Conservation (phyloP, 2,797 vertebrate genomes). For the Macropus fuliginosus region DNA sequence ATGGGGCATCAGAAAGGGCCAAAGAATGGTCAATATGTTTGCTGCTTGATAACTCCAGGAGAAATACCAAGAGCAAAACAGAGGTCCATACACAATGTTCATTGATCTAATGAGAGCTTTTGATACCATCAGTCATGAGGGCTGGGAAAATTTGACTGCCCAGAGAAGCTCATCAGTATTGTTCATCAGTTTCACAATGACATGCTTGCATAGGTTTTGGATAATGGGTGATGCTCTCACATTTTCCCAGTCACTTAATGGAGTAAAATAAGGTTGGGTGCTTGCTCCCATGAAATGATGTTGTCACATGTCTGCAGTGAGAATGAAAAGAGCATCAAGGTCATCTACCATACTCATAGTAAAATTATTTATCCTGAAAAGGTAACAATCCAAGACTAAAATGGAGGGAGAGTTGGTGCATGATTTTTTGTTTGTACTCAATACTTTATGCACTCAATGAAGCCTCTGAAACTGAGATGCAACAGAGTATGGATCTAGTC, state of each 20-base stretch:
- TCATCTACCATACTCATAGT: background rate
- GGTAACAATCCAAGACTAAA: background rate
- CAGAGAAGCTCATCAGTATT: too few relatives aligned
- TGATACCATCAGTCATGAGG: too few relatives aligned
- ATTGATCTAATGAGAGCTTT: background rate
- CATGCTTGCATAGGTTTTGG: too few relatives aligned
- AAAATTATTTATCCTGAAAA: background rate
- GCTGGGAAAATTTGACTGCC: background rate
- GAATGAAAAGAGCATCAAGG: background rate
- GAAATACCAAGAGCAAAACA: background rate
- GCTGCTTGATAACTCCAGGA: background rate
- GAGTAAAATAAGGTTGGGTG: background rate
- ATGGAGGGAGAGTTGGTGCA: background rate
- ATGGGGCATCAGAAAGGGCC: background rate
- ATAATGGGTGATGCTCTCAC: background rate
- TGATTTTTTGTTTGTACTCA: background rate
- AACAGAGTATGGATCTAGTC: background rate
- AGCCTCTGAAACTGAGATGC: background rate
- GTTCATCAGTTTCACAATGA: too few relatives aligned
- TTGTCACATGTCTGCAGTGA: too few relatives aligned
- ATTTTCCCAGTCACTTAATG: background rate
- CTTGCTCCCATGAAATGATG: background rate
- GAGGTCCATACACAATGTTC: background rate
- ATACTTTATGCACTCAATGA: background rate
- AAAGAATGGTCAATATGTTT: background rate